A percentile compares a stretch with the other conserved stretches of the same genome.
Conservation (phyloP, 2,113 vertebrate species). For the Eolophus roseicapilla region DNA sequence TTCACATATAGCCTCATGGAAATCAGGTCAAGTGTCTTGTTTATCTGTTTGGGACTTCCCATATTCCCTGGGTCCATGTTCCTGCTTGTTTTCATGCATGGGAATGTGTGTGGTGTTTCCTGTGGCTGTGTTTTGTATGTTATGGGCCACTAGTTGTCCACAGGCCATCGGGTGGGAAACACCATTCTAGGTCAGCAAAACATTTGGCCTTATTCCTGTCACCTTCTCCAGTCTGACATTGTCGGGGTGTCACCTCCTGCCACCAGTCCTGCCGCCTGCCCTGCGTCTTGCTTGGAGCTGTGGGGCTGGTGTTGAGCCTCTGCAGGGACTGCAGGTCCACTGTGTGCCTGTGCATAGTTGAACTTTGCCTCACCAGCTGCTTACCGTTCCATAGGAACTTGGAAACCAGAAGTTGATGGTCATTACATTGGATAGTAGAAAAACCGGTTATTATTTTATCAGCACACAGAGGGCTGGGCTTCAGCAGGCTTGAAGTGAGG, state of each 20-base stretch:
- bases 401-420: neutral
- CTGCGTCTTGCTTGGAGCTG: fast-evolving
- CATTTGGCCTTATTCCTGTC: neutral
- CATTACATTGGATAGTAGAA: fast-evolving
- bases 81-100: fast-evolving
- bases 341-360: neutral
- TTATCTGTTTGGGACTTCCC: neutral
- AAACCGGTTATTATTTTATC: neutral
- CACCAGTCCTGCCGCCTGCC: neutral
- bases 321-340: fast-evolving
- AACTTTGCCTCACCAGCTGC: neutral
- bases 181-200: neutral
- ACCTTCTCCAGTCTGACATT: neutral
- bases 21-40: neutral
- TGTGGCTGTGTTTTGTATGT: neutral
- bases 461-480: neutral
- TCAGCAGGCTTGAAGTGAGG: neutral
- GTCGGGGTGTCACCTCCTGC: neutral
- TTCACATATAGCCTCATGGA: neutral
- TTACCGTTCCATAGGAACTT: neutral
- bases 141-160: neutral
- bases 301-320: neutral
- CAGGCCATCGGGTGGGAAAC: neutral
- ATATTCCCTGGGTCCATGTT: fast-evolving
- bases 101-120: fast-evolving